Evolutionary conservation across 2,888 invertebrate species (phyloP), one percentile per base, ranked within the genome.

Genomic region (Drosophila cyrtoloma): DNA sequence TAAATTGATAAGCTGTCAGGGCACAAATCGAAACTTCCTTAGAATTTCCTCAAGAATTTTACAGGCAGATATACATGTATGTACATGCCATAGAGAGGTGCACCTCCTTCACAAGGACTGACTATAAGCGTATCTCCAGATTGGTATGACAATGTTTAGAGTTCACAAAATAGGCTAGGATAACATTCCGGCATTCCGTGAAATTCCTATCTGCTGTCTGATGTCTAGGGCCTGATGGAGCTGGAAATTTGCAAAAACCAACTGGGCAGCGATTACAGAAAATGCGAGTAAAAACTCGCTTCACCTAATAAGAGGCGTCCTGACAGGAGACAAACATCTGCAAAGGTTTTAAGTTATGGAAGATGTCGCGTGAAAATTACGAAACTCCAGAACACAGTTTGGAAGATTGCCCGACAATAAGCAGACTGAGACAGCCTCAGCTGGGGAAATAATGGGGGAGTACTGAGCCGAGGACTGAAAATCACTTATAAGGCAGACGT

Each of bases 1-100:
- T 68, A 52, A 65, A 65, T 52, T 47, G 5, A 47, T 28, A 70
- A 69, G 52, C 69, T 58, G 71, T 62, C 72, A 57, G 56, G 42
- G 44, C 56, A 62, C 39, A 70, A 9, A n/a, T n/a, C 28, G n/a
- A 26, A 50, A 35, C 16, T 37, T 14, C 9, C 19, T 33, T 52
- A 5, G 10, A 32, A n/a, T n/a, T 3, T 12, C 32, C 19, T 32
- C 12, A n/a, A 19, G 19, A 35, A 4, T 16, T 22, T 22, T 16
- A 12, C 7, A 33, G 22, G 14, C 22, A 32, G 5, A 51, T 30
- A 7, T 37, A 22, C 22, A 22, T 22, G 22, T 22, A 7, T 28
- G 28, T 28, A 28, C 6, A 16, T 19, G 37, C 19, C 39, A 19
- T 7, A 14, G 12, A 22, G 12, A 1, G 44, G 6, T 44, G 44